phyloP scores from a whole-genome alignment of 2,113 vertebrate species.

The Tyrannus savana region DNA sequence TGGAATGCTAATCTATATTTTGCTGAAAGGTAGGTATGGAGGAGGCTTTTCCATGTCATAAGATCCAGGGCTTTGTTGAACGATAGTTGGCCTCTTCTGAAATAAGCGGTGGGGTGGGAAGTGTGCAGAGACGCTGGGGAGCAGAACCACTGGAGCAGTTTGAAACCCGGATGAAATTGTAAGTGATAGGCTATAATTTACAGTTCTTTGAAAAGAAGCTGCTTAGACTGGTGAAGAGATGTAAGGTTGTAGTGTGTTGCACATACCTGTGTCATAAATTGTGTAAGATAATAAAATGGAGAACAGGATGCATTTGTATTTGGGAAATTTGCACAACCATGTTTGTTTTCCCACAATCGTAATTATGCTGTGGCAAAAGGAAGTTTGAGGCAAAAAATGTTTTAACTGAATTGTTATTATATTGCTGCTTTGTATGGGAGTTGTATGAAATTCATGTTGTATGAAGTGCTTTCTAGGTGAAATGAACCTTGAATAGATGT shows the following conservation, averaged over 20 bases:
- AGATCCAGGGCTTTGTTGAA: not conserved
- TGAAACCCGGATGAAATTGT: not conserved
- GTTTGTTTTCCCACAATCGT: not conserved
- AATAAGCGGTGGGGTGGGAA: not conserved
- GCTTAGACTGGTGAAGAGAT: not conserved
- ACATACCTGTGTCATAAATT: not conserved
- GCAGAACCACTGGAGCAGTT: not conserved
- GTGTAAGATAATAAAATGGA: not conserved
- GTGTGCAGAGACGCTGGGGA: not conserved
- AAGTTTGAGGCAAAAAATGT: not conserved
- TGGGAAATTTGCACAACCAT: not conserved
- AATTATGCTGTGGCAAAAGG: not conserved
- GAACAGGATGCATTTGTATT: not conserved
- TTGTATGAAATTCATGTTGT: not conserved
- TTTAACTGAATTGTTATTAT: not conserved
- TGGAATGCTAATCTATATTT: constrained; percentile 65
- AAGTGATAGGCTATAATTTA: not conserved
- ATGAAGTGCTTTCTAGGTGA: not conserved
- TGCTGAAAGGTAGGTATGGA: constrained; percentile 73
- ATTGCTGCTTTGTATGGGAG: not conserved
- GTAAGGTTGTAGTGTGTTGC: not conserved
- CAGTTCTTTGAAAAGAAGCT: not conserved
- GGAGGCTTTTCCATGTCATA: not conserved
- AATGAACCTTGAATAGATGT: not conserved
- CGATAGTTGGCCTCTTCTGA: not conserved